Evolutionary conservation across 2,797 vertebrate genomes (phyloP).

Genomic region (Microchirus variegatus): DNA sequence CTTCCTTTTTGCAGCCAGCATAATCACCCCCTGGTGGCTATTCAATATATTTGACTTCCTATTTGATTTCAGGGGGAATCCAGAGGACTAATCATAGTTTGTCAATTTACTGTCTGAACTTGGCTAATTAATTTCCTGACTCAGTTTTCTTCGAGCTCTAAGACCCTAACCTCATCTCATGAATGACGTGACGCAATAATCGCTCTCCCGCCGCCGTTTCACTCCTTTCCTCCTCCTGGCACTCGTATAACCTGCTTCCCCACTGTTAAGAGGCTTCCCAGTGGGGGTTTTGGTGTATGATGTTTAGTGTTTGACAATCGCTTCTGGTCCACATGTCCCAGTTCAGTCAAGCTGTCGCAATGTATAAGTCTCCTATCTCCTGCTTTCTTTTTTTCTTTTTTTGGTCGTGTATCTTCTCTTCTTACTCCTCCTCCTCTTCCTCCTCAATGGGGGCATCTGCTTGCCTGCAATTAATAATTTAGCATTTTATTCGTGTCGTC

Average conservation of each 20-base stretch:
- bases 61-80: too few species aligned
- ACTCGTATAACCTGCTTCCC: conserved; percentile 34
- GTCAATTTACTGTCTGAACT: too few species aligned
- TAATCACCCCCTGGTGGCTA: too few species aligned
- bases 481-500: conserved; percentile 48
- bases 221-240: not conserved
- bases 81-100: too few species aligned
- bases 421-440: conserved; percentile 29
- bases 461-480: conserved; percentile 74
- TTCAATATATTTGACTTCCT: too few species aligned
- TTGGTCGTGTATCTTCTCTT: conserved; percentile 26
- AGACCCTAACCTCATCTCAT: not conserved
- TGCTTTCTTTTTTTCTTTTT: conserved; percentile 12
- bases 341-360: conserved; percentile 78
- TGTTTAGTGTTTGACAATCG: conserved; percentile 52
- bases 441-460: conserved; percentile 14
- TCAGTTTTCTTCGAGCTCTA: not conserved
- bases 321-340: conserved; percentile 73
- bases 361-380: conserved; percentile 54
- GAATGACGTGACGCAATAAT: conserved; percentile 13
- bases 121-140: too few species aligned
- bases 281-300: conserved; percentile 32
- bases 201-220: conserved; percentile 1
- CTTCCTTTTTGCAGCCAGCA: too few species aligned
- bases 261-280: conserved; percentile 35